These are phyloP conservation scores for Nothoprocta pentlandii DNA, from an alignment of 2,113 vertebrate genomes.

Conservation along the genomic window DNA sequence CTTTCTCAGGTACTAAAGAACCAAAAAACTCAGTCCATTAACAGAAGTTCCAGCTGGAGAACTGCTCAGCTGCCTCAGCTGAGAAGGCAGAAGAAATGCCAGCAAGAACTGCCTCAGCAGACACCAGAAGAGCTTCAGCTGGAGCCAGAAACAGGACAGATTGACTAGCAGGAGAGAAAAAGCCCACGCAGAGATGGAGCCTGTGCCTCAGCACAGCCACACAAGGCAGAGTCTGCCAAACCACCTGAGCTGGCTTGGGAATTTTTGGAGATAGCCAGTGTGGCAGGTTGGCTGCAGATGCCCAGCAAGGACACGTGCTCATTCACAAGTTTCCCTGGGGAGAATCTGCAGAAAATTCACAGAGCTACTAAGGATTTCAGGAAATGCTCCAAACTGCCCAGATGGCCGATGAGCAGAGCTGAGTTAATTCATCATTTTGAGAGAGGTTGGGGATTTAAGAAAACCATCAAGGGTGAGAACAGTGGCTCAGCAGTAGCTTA, in stretches of 20 bases:
- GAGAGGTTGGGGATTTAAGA: not conserved
- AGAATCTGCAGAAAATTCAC: not conserved
- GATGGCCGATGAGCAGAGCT: not conserved
- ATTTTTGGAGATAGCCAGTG: rapidly evolving
- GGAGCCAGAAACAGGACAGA: not conserved
- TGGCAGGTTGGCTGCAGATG: not conserved
- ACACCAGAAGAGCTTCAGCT: not conserved
- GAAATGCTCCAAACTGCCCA: not conserved
- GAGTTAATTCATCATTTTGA: not conserved
- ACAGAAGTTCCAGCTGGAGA: not conserved
- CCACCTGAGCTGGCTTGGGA: rapidly evolving
- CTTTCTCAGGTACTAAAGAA: not conserved
- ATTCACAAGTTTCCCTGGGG: not conserved
- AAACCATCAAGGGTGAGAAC: not conserved
- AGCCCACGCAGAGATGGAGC: not conserved
- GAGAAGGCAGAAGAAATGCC: not conserved
- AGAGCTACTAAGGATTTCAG: not conserved
- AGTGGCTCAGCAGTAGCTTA: not conserved
- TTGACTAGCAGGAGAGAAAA: not conserved
- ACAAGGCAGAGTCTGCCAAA: not conserved
- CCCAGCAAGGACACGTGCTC: rapidly evolving
- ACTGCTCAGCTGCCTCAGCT: not conserved
- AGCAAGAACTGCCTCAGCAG: not conserved
- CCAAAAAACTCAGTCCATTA: not conserved
- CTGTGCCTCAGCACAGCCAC: rapidly evolving